Percentiles rank a stretch among this genome's conserved stretches.
These are phyloP conservation scores for Tolmerus cingulatus DNA, from an alignment of 2,888 invertebrate species.

Conservation along the genomic window DNA sequence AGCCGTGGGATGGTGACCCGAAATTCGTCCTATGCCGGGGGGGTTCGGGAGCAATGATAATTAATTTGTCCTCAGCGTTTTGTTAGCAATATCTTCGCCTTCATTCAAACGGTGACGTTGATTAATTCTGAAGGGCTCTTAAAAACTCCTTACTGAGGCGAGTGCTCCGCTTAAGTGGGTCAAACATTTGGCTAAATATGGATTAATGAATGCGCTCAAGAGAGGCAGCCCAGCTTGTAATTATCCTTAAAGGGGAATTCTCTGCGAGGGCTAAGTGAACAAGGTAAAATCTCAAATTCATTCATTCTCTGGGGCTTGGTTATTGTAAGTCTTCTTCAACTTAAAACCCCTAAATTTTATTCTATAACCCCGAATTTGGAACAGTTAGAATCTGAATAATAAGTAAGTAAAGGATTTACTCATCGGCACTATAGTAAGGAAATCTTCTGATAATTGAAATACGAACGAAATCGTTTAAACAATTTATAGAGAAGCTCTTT, in stretches of 20 bases:
- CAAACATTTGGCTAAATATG: neutral
- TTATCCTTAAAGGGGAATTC: neutral
- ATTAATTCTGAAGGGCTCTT: neutral
- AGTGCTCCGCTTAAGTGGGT: neutral
- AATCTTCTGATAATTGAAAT: too few relatives aligned
- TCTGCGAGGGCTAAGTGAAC: neutral
- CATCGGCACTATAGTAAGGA: too few relatives aligned
- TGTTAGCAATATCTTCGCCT: neutral
- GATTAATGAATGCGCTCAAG: neutral
- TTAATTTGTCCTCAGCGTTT: neutral
- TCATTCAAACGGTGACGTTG: slow-evolving; percentile 12
- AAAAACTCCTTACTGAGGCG: neutral
- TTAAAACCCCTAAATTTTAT: neutral
- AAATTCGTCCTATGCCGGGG: neutral
- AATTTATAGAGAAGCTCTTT: too few relatives aligned
- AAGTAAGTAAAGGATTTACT: too few relatives aligned
- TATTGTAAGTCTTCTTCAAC: neutral
- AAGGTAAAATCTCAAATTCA: neutral
- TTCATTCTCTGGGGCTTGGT: neutral
- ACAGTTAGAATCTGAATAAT: too few relatives aligned
- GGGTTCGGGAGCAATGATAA: neutral
- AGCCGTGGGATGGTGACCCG: neutral
- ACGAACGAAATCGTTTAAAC: too few relatives aligned
- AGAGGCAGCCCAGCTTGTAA: neutral
- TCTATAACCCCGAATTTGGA: neutral